Base-by-base conservation (phyloP, 2,113 vertebrate genomes). In the Antigone vipio region DNA sequence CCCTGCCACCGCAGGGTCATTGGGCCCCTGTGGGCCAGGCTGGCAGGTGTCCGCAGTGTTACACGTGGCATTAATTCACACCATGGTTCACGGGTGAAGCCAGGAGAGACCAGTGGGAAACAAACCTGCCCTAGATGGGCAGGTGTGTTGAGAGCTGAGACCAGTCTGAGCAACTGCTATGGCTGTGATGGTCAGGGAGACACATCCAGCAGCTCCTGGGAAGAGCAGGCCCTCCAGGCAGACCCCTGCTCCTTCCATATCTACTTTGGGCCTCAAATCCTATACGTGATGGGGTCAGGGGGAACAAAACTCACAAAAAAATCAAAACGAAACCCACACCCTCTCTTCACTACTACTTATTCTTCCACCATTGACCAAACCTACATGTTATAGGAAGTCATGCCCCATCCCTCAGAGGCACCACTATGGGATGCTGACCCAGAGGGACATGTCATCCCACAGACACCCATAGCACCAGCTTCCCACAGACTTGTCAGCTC, bases 21-120 rank as follows among this genome's bases (percentile, higher is more conserved):
- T 16, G 19, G n/a, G 71, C 8, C 50, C 53, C 45, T 4, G 1
- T 0, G 0, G 50, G 52, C 21, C 5, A 6, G 68, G 52, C 30
- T 22, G 38, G 8, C 88, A 75, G 86, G 64, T 94, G 94, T 75
- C 42, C 40, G 49, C 83, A 92, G 73, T 45, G 42, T 30, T 50
- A 64, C 56, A 64, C 0, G 0, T 35, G 76, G 42, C 29, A 7
- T 56, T 58, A 35, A 93, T 49, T 67, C 76, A 59, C 62, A 35
- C 5, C 24, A 5, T 15, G 26, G 23, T 6, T 82, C 40, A 58
- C 0, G 7, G 38, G 35, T 69, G 73, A 62, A 77, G 10, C 44
- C 67, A 42, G 78, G 59, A 64, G 49, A 85, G 42, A 56, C 3
- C 34, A 56, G 8, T 34, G 20, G 18, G 24, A 73, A 92, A 21